A percentile compares a stretch with the other conserved stretches of the same genome.
phyloP scores from a whole-genome alignment of 2,113 vertebrate genomes.

The Pelusios castaneus region DNA sequence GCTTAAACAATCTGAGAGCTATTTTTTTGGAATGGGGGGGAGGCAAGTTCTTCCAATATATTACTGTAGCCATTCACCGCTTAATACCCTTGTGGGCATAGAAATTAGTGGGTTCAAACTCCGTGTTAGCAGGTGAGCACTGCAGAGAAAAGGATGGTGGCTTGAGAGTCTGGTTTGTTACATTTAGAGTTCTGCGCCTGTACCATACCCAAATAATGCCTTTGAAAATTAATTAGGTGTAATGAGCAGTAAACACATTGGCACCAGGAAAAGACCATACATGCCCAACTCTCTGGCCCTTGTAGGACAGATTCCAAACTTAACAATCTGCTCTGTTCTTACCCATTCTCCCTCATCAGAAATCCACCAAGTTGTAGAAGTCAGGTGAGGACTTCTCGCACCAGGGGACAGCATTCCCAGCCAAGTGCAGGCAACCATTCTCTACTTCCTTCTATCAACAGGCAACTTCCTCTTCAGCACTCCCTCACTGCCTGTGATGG shows the following conservation, averaged over 20 bases:
- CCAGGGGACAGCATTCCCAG: not conserved
- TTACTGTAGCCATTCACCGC: not conserved
- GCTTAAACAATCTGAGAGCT: constrained; percentile 57
- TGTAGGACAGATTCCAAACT: not conserved
- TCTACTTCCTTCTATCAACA: not conserved
- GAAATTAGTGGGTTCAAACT: not conserved
- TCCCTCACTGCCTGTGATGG: not conserved
- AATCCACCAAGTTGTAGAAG: not conserved
- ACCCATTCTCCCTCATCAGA: not conserved
- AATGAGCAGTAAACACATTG: not conserved
- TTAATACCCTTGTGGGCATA: not conserved
- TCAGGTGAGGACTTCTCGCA: not conserved
- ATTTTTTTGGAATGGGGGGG: not conserved
- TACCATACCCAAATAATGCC: not conserved
- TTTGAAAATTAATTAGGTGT: not conserved
- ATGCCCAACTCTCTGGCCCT: not conserved
- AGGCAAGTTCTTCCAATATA: constrained; percentile 41
- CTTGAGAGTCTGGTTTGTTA: not conserved
- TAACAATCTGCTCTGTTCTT: not conserved
- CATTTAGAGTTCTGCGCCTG: not conserved
- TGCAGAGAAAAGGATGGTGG: not conserved
- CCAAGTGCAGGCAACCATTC: not conserved
- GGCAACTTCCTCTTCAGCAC: not conserved
- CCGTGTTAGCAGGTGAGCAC: not conserved
- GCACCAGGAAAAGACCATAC: not conserved